Evolutionary conservation across 2,888 invertebrate species (phyloP), one percentile per base, ranked within the genome.

Genomic region (Scaptodrosophila latifasciaeformis): DNA sequence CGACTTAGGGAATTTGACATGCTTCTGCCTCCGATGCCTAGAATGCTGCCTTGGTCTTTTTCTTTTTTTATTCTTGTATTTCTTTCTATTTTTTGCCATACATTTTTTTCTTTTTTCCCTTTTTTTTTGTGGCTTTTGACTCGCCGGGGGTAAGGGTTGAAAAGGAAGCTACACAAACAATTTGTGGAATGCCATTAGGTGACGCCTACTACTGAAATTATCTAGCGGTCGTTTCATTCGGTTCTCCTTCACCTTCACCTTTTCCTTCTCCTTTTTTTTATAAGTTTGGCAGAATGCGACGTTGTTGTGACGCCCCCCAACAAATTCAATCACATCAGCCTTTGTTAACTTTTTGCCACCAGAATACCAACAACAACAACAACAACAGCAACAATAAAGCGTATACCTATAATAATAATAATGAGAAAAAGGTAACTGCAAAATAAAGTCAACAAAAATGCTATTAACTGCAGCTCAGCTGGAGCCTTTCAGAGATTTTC

Each of bases 181-280:
- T 78, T 80, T 78, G 67, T 61, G 76, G 79, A 81, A 78, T 81
- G 72, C 81, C 76, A 78, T 78, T 78, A 71, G 71, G 66, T 67
- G 81, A 81, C 79, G 78, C 77, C 81, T 67, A 55, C 68, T 58
- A 59, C 55, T 54, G 49, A 78, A 72, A 78, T 78, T 75, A 80
- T 78, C 72, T 75, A 51, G 7, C 24, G 7, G n/a, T n/a, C n/a
- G n/a, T n/a, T n/a, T n/a, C n/a, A n/a, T n/a, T n/a, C n/a, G n/a
- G n/a, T n/a, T n/a, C n/a, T n/a, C n/a, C n/a, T n/a, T n/a, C 46
- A 54, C 43, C 77, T 49, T 55, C 49, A 50, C 39, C 52, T 37
- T 60, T 42, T 43, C 19, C 34, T 40, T 50, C 48, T 48, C 21
- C 6, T 39, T 52, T 37, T 50, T 19, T 2, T 24, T 30, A n/a